phyloP scores from a whole-genome alignment of 2,797 vertebrate species.

The Enteromius thamalakanensis region DNA sequence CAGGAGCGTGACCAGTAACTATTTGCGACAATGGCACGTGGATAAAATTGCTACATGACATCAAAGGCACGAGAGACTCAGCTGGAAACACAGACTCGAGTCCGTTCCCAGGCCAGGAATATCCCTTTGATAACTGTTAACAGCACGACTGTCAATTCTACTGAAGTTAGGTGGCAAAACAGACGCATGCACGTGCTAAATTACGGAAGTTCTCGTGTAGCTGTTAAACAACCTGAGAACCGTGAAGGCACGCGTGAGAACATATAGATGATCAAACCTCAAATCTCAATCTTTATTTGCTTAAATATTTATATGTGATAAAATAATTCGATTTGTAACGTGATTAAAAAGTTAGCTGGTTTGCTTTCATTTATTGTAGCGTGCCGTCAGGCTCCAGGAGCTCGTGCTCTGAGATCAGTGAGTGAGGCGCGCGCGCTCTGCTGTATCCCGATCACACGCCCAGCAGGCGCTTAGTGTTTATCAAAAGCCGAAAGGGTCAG shows the following conservation, averaged over 20 bases:
- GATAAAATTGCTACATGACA: conserved; percentile 38
- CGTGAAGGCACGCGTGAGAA: conserved; percentile 34
- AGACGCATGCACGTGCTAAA: conserved; percentile 41
- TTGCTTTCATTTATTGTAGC: neutral
- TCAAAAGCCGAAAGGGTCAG: neutral
- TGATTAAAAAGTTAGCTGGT: neutral
- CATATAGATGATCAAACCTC: neutral
- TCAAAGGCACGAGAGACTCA: conserved; percentile 32
- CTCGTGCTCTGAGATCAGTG: conserved; percentile 4
- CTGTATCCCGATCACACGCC: conserved; percentile 36
- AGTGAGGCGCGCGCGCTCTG: neutral
- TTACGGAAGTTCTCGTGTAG: conserved; percentile 17
- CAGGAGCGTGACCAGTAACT: conserved; percentile 44
- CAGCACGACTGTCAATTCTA: neutral
- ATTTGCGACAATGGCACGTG: conserved; percentile 48
- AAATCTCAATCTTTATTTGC: too few species aligned
- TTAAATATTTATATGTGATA: too few species aligned
- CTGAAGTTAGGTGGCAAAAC: neutral
- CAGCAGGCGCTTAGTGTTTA: conserved; percentile 32
- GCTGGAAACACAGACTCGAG: neutral
- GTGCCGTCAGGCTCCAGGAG: neutral
- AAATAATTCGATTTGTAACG: neutral
- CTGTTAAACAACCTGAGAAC: neutral
- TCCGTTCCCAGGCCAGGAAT: neutral
- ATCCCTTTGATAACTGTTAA: conserved; percentile 31